Conservation (phyloP, 2,888 invertebrate species). For the Ophonus ardosiacus region DNA sequence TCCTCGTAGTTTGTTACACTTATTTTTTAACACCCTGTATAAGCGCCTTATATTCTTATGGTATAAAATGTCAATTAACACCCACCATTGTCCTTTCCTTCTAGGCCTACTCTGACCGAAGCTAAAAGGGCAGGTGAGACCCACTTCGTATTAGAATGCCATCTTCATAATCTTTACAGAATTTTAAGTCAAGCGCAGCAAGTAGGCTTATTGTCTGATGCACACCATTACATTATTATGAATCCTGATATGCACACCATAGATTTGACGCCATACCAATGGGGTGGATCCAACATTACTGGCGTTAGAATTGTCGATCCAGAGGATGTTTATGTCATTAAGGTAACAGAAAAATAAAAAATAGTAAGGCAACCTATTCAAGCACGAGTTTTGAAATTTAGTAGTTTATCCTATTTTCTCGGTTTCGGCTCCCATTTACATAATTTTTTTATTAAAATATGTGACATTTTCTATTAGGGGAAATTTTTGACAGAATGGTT, state of each 20-base stretch:
- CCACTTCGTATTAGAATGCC: conserved; percentile 87
- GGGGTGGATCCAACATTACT: conserved; percentile 90
- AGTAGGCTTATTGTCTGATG: conserved; percentile 90
- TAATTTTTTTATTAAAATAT: too few relatives aligned
- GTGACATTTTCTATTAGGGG: too few relatives aligned
- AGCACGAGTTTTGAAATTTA: too few relatives aligned
- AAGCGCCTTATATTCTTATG: conserved; percentile 1
- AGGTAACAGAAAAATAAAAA: conserved; percentile 71
- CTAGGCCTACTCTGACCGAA: conserved; percentile 82
- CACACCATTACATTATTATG: conserved; percentile 87
- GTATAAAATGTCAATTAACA: not conserved
- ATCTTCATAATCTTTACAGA: conserved; percentile 78
- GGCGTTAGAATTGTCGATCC: conserved; percentile 83
- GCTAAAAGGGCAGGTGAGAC: conserved; percentile 84
- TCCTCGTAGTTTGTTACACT: too few relatives aligned
- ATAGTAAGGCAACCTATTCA: too few relatives aligned
- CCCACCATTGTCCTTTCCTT: conserved; percentile 67
- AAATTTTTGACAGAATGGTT: too few relatives aligned
- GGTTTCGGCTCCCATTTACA: too few relatives aligned
- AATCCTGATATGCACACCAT: conserved; percentile 90
- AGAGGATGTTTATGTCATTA: conserved; percentile 76
- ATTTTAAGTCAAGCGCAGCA: conserved; percentile 87
- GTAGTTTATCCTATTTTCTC: too few relatives aligned
- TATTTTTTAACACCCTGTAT: too few relatives aligned
- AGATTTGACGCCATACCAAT: conserved; percentile 86